These are phyloP conservation scores for Gadus macrocephalus DNA, from an alignment of 2,113 vertebrate genomes.

Conservation along the genomic window DNA sequence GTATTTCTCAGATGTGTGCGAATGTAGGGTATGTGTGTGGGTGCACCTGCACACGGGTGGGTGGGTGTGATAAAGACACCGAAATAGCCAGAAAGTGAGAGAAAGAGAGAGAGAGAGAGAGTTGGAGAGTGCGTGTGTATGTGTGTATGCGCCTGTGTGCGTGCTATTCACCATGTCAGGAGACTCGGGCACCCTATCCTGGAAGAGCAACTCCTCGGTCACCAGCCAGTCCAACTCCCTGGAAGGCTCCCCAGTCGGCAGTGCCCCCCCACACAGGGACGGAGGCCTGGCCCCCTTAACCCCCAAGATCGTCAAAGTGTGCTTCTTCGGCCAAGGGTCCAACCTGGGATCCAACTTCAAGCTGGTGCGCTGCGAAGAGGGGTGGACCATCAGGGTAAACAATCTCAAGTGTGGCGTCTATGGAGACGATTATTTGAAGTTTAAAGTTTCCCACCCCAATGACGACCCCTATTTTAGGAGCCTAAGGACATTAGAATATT, in stretches of 20 bases:
- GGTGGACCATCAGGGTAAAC: conserved; percentile 80
- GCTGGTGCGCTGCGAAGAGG: conserved; percentile 86
- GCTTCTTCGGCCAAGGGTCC: conserved; percentile 89
- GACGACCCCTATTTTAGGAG: no score
- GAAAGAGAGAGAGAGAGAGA: neutral
- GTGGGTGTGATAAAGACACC: neutral
- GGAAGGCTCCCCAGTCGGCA: conserved; percentile 47
- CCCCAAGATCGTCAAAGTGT: conserved; percentile 89
- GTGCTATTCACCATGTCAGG: conserved; percentile 73
- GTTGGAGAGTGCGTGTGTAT: conserved; percentile 14
- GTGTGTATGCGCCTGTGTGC: conserved; percentile 16
- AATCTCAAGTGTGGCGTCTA: conserved; percentile 40
- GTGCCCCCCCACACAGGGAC: conserved; percentile 24
- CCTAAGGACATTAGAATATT: no score
- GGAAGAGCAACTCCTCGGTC: conserved; percentile 65
- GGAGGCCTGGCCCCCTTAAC: conserved; percentile 48
- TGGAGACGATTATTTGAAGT: no score
- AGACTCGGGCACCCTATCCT: conserved; percentile 74
- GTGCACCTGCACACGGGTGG: conserved; percentile 18
- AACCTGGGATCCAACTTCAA: conserved; percentile 95
- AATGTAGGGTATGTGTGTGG: conserved; percentile 9
- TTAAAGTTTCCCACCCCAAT: no score
- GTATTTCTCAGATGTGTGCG: conserved; percentile 9
- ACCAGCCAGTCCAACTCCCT: conserved; percentile 45
- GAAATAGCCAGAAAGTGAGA: conserved; percentile 1